Conservation (phyloP, 2,113 vertebrate genomes). For the Rana temporaria region DNA sequence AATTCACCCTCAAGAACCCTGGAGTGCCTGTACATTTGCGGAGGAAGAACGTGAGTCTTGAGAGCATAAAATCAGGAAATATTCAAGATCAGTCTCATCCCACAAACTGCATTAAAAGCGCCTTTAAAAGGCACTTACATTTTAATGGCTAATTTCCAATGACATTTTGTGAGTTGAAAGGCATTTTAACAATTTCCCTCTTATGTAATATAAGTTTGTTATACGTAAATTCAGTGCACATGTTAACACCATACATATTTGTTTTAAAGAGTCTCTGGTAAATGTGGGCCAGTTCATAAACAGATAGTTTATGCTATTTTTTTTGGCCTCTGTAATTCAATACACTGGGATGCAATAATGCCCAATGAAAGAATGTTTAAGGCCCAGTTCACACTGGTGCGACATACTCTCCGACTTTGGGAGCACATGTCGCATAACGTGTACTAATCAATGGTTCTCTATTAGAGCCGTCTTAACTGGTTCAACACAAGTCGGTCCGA, state of each 20-base stretch:
- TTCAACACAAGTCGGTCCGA: no score
- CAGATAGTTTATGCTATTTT: no score
- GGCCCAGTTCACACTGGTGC: no score
- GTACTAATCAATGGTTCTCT: no score
- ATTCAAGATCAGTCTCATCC: constrained; percentile 17
- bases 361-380: background rate
- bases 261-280: background rate
- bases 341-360: background rate
- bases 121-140: constrained; percentile 35
- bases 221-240: background rate
- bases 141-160: constrained; percentile 30
- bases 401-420: no score
- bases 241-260: background rate
- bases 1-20: constrained; percentile 23
- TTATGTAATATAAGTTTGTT: background rate
- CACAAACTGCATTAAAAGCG: constrained; percentile 41
- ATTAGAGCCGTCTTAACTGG: no score
- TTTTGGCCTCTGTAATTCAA: background rate
- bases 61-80: constrained; percentile 31
- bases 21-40: constrained; percentile 38
- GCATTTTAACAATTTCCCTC: constrained; percentile 9
- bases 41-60: background rate
- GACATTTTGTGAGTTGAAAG: constrained; percentile 31
- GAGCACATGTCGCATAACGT: no score
- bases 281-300: background rate